Base-by-base conservation (phyloP, 2,888 invertebrate species). In the Ophraella communa region DNA sequence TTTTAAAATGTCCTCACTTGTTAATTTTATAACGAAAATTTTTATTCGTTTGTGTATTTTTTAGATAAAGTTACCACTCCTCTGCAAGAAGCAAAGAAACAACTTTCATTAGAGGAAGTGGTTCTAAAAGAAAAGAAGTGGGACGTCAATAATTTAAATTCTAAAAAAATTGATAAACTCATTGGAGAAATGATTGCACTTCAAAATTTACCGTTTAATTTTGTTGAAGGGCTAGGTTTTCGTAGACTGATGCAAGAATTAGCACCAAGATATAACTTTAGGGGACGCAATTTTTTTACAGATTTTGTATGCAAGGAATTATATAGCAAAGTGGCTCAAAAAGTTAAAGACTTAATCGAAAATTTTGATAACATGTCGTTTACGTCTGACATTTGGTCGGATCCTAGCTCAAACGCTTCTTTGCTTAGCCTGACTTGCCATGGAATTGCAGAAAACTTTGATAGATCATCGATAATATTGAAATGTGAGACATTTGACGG, bases 41-140 rank as follows among this genome's bases (percentile, higher is more conserved):
- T 33, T 33, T 33, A 33, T 33, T 33, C n/a, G 33, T 30, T 11
- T 56, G 17, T 56, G 24, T 44, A 20, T 56, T 56, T 44, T 44
- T 56, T n/a, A 51, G 56, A 44, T 42, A 27, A 56, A 56, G 17
- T 27, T 44, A 24, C 14, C 44, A 44, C 39, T 44, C 24, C 42
- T 42, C 42, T 56, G 21, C 42, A 56, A 56, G 42, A 17, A 56
- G 42, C 18, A 56, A 56, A 42, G 51, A 51, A 51, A 51, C 30
- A 24, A 44, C 56, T 44, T 4, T 44, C 56, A 17, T 44, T 55
- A 55, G 55, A 55, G 23, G 42, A 55, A 55, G 23, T 42, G n/a
- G 14, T 35, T 55, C 55, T 20, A 56, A 44, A 56, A 44, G 24
- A 56, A 44, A 56, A 44, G 44, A 56, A 53, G 30, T 53, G 56